phyloP scores from a whole-genome alignment of 2,888 invertebrate genomes.

The Piscicola geometra region DNA sequence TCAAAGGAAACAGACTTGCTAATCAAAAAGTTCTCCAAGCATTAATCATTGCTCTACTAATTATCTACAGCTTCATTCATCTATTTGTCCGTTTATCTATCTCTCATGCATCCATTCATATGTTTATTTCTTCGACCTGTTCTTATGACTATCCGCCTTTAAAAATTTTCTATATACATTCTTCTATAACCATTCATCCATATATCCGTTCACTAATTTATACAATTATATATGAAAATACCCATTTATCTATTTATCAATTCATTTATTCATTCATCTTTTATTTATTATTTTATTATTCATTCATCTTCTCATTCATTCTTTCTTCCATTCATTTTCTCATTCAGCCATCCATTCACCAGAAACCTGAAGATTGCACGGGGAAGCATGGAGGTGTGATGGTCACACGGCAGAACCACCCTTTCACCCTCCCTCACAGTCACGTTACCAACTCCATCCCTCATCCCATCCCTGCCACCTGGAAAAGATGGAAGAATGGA shows the following conservation, averaged over 20 bases:
- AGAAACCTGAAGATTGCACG: neutral
- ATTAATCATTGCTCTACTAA: too few species aligned
- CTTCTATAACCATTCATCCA: neutral
- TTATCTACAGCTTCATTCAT: too few species aligned
- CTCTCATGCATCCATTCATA: too few species aligned
- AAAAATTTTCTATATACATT: neutral
- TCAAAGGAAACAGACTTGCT: too few species aligned
- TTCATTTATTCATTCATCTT: neutral
- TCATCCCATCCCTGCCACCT: neutral
- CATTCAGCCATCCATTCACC: neutral
- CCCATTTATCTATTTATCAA: neutral
- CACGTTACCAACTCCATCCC: neutral
- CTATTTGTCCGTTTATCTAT: too few species aligned
- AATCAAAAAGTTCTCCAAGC: too few species aligned
- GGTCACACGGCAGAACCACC: neutral
- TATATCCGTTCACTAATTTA: neutral
- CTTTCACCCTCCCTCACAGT: conserved; percentile 1
- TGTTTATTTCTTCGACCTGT: too few species aligned
- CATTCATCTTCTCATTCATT: neutral
- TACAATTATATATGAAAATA: neutral
- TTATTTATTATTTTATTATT: neutral
- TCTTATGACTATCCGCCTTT: neutral
- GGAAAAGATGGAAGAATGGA: too few species aligned
- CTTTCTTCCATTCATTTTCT: neutral
- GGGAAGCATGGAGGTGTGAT: neutral